Evolutionary conservation across 2,888 invertebrate species (phyloP), one percentile per base, ranked within the genome.

Genomic region (Epistrophe eligans): DNA sequence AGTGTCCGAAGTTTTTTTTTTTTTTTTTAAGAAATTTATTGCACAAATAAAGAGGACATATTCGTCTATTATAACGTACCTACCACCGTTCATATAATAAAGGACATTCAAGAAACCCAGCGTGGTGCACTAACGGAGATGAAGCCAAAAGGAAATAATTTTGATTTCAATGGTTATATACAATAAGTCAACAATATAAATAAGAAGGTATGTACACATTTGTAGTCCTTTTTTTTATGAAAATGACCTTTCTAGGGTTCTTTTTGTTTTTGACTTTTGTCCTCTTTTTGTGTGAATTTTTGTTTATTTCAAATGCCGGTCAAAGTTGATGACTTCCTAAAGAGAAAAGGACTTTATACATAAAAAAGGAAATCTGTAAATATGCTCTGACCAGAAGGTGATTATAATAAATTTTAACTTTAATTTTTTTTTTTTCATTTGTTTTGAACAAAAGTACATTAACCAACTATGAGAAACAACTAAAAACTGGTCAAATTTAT

Each of bases 41-140:
- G 80, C 77, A 67, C 62, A 77, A 84, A 80, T 80, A 81, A 80
- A 73, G 67, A 84, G 79, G 71, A 84, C 79, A 84, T 84, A 84
- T 84, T 79, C 76, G 79, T 76, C 84, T 84, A 72, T 79, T 84
- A 79, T 48, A 45, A 43, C 11, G 43, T 15, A 40, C 60, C 1
- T 24, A 24, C 1, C 3, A 24, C 24, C 1, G 24, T 24, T 2
- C 24, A 24, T 24, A 24, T 24, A 2, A 24, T 24, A 45, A 43
- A 62, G 55, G 48, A 79, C 73, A 70, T 67, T 74, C 62, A 74
- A 64, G 79, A 28, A 74, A 71, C 28, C 62, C 62, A 71, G 50
- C 19, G 6, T 66, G 50, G 32, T 45, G 17, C 52, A 67, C 35
- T 15, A 62, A 19, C 50, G 24, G 45, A 55, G 67, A 84, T 67